Base-by-base conservation (phyloP, 2,888 invertebrate species). In the Synanthedon tipuliformis region DNA sequence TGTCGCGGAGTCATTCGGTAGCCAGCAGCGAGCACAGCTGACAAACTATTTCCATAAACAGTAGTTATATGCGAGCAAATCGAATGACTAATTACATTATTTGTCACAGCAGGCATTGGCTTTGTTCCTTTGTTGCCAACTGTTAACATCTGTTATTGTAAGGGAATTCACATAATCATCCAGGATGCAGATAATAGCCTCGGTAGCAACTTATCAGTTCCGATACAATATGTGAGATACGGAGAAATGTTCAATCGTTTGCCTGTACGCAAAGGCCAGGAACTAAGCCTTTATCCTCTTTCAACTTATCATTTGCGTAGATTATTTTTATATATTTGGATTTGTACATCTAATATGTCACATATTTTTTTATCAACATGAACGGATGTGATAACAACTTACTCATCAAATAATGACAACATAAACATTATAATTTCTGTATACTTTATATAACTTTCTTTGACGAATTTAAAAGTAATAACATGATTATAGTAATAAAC, bases 71-170 rank as follows among this genome's bases (percentile, higher is more conserved):
- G 70, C 74, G 75, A 78, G 71, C 70, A 74, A 66, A 63, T 68
- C 63, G 64, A 63, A 72, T 85, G 85, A 84, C 74, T 85, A 84
- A 85, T 78, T 78, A 54, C 65, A 65, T 70, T 71, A 41, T 48
- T 53, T 18, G 75, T 71, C 70, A 66, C 68, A 66, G 34, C 34
- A 34, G 65, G 34, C 66, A 69, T 62, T 67, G 66, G 72, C 84
- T 81, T 82, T 82, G 81, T 84, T 74, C 74, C 78, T 84, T 84
- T 84, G 85, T 85, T 71, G 67, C 64, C 68, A 72, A 61, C 64
- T 59, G 63, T 56, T 57, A 55, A 13, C 54, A 54, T 51, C 18
- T 11, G 23, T 34, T 45, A 13, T 34, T 34, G 34, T 40, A 50
- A 50, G 50, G 27, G 8, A 13, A 49, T 15, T n/a, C 34, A n/a